Conservation (phyloP, 2,113 vertebrate species). For the Casuarius casuarius region DNA sequence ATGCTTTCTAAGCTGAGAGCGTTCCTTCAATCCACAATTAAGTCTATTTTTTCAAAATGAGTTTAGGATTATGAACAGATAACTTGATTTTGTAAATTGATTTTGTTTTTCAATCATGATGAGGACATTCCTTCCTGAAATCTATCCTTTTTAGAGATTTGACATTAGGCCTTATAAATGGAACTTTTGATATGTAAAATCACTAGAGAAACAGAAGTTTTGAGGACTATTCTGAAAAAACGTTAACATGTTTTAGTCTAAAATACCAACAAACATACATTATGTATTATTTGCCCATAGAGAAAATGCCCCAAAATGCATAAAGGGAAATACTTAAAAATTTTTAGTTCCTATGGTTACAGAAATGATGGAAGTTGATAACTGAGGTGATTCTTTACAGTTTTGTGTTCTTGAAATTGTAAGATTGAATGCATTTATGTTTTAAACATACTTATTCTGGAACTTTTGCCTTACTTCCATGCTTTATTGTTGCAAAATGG, state of each 20-base stretch:
- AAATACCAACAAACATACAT: not conserved
- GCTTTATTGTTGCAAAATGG: not conserved
- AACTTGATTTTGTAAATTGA: not conserved
- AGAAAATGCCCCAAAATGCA: not conserved
- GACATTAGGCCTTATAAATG: not conserved
- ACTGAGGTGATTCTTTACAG: not conserved
- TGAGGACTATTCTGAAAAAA: not conserved
- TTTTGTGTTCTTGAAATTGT: not conserved
- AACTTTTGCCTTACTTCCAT: not conserved
- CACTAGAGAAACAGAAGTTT: not conserved
- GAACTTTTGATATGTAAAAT: not conserved
- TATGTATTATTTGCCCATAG: not conserved
- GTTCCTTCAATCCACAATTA: not conserved
- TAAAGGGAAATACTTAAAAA: not conserved
- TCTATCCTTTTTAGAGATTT: not conserved
- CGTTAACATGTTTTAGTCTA: not conserved
- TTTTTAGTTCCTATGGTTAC: not conserved
- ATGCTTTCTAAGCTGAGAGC: not conserved
- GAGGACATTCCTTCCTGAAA: not conserved
- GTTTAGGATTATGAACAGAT: not conserved
- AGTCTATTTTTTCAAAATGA: not conserved
- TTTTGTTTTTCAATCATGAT: not conserved
- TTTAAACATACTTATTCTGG: not conserved
- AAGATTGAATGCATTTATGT: not conserved
- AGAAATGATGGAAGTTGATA: not conserved